phyloP scores from a whole-genome alignment of 2,888 invertebrate species.

The Ichneumon xanthorius region DNA sequence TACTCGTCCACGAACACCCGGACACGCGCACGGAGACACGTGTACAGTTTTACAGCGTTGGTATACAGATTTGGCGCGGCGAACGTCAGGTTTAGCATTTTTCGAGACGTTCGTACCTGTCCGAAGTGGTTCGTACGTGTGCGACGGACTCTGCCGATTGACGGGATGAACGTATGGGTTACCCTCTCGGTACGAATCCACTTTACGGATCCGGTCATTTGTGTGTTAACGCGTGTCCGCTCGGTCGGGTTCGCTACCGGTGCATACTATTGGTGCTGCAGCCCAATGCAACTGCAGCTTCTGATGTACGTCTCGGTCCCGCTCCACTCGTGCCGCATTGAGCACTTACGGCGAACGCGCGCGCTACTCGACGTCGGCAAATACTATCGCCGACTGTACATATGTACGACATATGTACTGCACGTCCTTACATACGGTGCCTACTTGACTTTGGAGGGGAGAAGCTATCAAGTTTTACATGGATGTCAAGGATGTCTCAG shows the following conservation, averaged over 20 bases:
- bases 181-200: conserved; percentile 53
- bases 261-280: conserved; percentile 19
- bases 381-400: conserved; percentile 55
- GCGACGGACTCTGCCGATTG: conserved; percentile 16
- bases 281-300: conserved; percentile 41
- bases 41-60: not conserved
- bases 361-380: conserved; percentile 36
- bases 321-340: conserved; percentile 28
- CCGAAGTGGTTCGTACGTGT: conserved; percentile 29
- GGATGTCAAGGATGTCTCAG: conserved; percentile 37
- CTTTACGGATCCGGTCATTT: conserved; percentile 67
- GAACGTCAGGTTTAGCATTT: not conserved
- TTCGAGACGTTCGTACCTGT: conserved; percentile 7
- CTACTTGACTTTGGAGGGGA: conserved; percentile 21
- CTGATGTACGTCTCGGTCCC: conserved; percentile 49
- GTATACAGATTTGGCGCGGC: not conserved
- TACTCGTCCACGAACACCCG: not conserved
- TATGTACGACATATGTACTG: conserved; percentile 28
- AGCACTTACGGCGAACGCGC: conserved; percentile 38
- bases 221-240: conserved; percentile 68
- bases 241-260: conserved; percentile 19
- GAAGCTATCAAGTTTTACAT: conserved; percentile 37
- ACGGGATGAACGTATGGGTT: conserved; percentile 15
- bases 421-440: conserved; percentile 50
- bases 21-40: not conserved